Evolutionary conservation across 1,140 invertebrate genomes (phyloP).

Genomic region (Ephestia elutella): DNA sequence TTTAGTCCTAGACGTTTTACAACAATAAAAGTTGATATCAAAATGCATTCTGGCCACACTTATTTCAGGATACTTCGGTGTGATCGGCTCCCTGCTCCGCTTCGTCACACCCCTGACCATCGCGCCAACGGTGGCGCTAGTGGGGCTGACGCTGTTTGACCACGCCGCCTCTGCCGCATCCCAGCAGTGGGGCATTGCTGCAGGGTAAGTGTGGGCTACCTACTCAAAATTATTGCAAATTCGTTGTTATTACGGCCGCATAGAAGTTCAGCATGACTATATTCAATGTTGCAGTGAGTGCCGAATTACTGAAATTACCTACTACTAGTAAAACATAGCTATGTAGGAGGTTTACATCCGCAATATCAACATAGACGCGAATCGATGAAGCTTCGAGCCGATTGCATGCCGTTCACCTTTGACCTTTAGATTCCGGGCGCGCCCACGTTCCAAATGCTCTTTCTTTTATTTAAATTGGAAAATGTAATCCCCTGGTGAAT

Average conservation of each 20-base stretch:
- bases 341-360: background rate
- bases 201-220: constrained; percentile 74
- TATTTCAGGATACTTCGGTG: constrained; percentile 75
- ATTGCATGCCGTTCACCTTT: background rate
- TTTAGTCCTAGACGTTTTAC: too few species aligned
- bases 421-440: background rate
- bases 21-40: too few species aligned
- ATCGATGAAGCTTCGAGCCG: background rate
- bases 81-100: constrained; percentile 82
- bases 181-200: constrained; percentile 87
- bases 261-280: too few species aligned
- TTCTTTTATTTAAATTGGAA: background rate
- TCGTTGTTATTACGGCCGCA: too few species aligned
- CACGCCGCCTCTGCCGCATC: constrained; percentile 84
- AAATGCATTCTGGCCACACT: too few species aligned
- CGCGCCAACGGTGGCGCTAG: constrained; percentile 85
- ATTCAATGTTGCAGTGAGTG: too few species aligned
- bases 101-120: constrained; percentile 88
- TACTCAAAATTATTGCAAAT: too few species aligned
- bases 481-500: background rate
- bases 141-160: constrained; percentile 86
- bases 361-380: background rate
- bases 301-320: too few species aligned
- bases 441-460: background rate
- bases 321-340: background rate